phyloP scores from a whole-genome alignment of 2,888 invertebrate species.

The Machimus rusticus region DNA sequence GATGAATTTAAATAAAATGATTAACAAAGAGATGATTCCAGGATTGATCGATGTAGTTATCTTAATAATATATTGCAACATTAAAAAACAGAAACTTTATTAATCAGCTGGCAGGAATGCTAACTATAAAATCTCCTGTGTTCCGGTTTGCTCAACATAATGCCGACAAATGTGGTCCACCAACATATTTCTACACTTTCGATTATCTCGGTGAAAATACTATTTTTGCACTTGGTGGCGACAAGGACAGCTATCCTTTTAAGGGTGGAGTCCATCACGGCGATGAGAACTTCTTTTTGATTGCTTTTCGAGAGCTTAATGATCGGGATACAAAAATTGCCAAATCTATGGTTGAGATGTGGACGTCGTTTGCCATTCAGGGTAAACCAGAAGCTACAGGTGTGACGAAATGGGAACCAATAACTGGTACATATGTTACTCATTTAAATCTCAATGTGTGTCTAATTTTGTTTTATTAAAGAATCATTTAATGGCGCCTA shows the following conservation, averaged over 20 bases:
- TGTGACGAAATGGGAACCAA: slow-evolving; percentile 45
- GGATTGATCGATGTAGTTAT: slow-evolving; percentile 65
- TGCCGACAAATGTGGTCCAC: slow-evolving; percentile 51
- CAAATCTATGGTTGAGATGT: slow-evolving; percentile 62
- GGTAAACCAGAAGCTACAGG: slow-evolving; percentile 53
- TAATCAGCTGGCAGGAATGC: not conserved
- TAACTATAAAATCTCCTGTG: slow-evolving; percentile 63
- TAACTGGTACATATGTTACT: slow-evolving; percentile 31
- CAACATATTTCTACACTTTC: slow-evolving; percentile 65
- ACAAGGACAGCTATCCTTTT: slow-evolving; percentile 62
- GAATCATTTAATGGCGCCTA: slow-evolving; percentile 56
- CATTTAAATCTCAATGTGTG: not conserved
- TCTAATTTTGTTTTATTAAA: not conserved
- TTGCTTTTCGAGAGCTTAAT: slow-evolving; percentile 57
- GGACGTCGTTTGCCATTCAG: slow-evolving; percentile 61
- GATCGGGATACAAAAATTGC: slow-evolving; percentile 59
- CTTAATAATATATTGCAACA: not conserved
- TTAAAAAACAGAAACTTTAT: not conserved
- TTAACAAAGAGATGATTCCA: slow-evolving; percentile 62
- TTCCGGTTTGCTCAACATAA: slow-evolving; percentile 58
- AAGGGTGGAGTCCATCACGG: slow-evolving; percentile 67
- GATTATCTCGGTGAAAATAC: slow-evolving; percentile 63
- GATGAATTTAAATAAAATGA: slow-evolving; percentile 57
- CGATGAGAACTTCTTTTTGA: slow-evolving; percentile 69
- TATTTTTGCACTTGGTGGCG: slow-evolving; percentile 62